Conservation (phyloP, 1,140 invertebrate species). For the Drosophila chauvacae region DNA sequence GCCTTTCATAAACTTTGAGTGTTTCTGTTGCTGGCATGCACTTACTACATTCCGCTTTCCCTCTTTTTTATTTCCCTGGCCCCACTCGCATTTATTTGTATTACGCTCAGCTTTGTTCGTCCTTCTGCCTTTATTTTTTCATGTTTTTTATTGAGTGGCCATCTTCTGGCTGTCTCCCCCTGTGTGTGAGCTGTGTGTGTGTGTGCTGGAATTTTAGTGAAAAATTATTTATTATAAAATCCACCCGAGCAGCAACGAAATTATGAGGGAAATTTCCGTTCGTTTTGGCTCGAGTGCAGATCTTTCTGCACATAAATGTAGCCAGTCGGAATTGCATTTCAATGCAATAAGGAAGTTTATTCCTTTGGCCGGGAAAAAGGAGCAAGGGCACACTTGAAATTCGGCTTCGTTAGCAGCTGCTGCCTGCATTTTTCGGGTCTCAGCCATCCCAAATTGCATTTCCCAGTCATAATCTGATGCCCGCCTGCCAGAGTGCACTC, state of each 20-base stretch:
- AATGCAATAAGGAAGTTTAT: slow-evolving; percentile 78
- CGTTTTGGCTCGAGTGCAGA: slow-evolving; percentile 30
- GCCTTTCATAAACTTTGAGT: slow-evolving; percentile 81
- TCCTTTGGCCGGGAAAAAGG: slow-evolving; percentile 50
- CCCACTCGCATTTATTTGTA: slow-evolving; percentile 76
- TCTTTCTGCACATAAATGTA: slow-evolving; percentile 42
- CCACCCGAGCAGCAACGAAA: slow-evolving; percentile 62
- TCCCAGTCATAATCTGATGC: slow-evolving; percentile 61
- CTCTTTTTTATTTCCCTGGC: slow-evolving; percentile 5
- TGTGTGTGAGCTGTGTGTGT: not conserved
- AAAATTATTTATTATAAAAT: slow-evolving; percentile 78
- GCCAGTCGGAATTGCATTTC: slow-evolving; percentile 74
- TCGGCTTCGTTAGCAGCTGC: slow-evolving; percentile 41
- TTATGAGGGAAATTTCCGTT: slow-evolving; percentile 71
- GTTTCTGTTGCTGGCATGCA: slow-evolving; percentile 79
- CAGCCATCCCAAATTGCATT: slow-evolving; percentile 56
- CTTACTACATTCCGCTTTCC: slow-evolving; percentile 58
- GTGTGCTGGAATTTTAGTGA: slow-evolving; percentile 39
- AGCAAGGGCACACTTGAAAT: slow-evolving; percentile 36
- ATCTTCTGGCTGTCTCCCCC: slow-evolving; percentile 34
- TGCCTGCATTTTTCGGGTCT: slow-evolving; percentile 9
- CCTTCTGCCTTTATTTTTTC: slow-evolving; percentile 14
- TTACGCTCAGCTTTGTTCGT: slow-evolving; percentile 61
- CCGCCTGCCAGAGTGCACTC: slow-evolving; percentile 26
- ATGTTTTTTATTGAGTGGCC: slow-evolving; percentile 56